phyloP scores from a whole-genome alignment of 1,140 invertebrate genomes.

The Hylaeus volcanicus region DNA sequence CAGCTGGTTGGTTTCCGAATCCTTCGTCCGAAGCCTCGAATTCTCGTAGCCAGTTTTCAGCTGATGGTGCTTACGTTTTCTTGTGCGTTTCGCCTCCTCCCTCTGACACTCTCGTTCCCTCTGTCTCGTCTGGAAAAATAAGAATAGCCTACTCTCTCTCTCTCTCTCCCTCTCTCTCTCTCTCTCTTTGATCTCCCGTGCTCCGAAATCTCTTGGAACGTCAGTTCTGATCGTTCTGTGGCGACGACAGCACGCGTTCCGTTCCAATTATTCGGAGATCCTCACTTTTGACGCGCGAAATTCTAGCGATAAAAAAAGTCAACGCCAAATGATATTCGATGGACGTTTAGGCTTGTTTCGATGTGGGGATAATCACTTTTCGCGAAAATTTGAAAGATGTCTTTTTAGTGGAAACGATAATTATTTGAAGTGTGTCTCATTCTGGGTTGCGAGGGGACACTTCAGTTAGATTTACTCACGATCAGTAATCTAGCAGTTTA shows the following conservation, averaged over 20 bases:
- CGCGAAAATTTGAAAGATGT: no score
- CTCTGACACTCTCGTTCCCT: background rate
- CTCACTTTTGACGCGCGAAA: no score
- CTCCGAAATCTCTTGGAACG: conserved; percentile 3
- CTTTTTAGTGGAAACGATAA: no score
- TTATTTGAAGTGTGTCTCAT: no score
- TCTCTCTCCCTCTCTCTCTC: conserved; percentile 21
- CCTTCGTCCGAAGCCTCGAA: conserved; percentile 34
- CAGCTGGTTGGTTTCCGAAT: conserved; percentile 57
- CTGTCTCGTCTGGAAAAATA: conserved; percentile 35
- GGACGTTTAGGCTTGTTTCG: no score
- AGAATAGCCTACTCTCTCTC: conserved; percentile 35
- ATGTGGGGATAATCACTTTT: no score
- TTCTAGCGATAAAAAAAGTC: no score
- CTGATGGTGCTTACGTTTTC: conserved; percentile 40
- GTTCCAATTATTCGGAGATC: background rate
- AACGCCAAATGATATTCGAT: no score
- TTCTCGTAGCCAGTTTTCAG: conserved; percentile 20
- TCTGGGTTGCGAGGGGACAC: no score
- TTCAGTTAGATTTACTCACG: no score
- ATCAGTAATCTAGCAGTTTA: no score
- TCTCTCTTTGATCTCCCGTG: conserved; percentile 4
- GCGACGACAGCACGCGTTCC: background rate
- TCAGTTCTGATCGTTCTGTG: conserved; percentile 19
- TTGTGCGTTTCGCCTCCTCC: background rate